These are phyloP conservation scores for Synanthedon vespiformis DNA, from an alignment of 2,888 invertebrate genomes.

Conservation along the genomic window DNA sequence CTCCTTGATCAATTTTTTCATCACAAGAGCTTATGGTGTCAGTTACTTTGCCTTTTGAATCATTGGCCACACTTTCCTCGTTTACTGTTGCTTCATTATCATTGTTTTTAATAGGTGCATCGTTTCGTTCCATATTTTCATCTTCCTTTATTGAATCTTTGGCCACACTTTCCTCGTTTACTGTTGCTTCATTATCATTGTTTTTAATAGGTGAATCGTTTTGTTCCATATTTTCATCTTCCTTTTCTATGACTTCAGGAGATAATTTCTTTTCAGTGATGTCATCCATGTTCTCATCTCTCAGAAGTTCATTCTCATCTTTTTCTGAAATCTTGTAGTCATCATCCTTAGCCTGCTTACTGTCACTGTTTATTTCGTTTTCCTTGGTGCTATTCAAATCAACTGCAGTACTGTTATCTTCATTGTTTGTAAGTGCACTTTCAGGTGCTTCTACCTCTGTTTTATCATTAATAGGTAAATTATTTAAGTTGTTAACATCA, in stretches of 20 bases:
- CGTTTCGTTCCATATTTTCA: not conserved
- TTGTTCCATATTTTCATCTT: not conserved
- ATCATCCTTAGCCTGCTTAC: conserved; percentile 2
- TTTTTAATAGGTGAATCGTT: not conserved
- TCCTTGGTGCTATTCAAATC: not conserved
- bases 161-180: not conserved
- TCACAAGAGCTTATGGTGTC: conserved; percentile 1
- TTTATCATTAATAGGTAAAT: too few relatives aligned
- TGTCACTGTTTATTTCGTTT: conserved; percentile 1
- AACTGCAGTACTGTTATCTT: conserved; percentile 3
- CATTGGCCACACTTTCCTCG: not conserved
- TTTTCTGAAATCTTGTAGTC: conserved; percentile 4
- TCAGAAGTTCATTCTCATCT: conserved; percentile 1
- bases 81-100: not conserved
- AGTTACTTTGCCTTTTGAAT: not conserved
- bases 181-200: not conserved
- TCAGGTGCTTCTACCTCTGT: conserved; percentile 2
- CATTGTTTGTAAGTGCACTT: not conserved
- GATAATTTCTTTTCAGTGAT: conserved; percentile 1
- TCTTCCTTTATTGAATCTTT: not conserved
- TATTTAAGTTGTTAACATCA: too few relatives aligned
- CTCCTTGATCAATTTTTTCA: conserved; percentile 1
- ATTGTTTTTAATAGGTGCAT: not conserved
- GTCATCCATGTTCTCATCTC: conserved; percentile 3
- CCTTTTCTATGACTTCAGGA: not conserved